Evolutionary conservation across 1,140 invertebrate genomes (phyloP).

Genomic region (Pygmarrhopalites habei): DNA sequence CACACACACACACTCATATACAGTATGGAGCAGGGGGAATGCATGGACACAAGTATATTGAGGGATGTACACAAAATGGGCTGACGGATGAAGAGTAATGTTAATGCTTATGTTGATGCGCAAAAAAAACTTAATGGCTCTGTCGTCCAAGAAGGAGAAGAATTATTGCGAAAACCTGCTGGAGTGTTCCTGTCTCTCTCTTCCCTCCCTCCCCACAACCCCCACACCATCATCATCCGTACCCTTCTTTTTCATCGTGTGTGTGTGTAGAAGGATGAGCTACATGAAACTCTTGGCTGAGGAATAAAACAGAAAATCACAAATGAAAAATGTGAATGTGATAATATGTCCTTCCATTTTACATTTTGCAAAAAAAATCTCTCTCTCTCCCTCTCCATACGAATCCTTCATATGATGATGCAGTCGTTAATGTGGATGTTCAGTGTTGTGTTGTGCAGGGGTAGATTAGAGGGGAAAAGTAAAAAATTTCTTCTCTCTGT

Average conservation of each 20-base stretch:
- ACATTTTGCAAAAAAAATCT: neutral
- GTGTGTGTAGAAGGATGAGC: neutral
- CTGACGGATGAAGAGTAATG: slow-evolving; percentile 2
- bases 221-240: neutral
- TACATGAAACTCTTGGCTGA: neutral
- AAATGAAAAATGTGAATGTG: neutral
- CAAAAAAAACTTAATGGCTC: slow-evolving; percentile 21
- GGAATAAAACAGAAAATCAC: neutral
- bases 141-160: slow-evolving; percentile 10
- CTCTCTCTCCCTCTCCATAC: neutral
- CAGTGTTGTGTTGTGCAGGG: neutral
- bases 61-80: too few species aligned
- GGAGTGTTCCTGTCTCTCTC: neutral
- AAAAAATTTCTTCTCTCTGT: neutral
- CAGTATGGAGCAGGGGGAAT: too few species aligned
- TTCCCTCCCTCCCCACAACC: neutral
- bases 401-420: neutral
- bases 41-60: too few species aligned
- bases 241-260: neutral
- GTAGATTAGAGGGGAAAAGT: neutral
- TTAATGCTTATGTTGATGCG: neutral
- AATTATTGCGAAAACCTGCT: slow-evolving; percentile 20
- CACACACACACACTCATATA: too few species aligned
- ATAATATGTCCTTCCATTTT: neutral
- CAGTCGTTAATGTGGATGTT: neutral